Percentiles rank a stretch among this genome's conserved stretches.
Evolutionary conservation across 2,113 vertebrate species (phyloP).

Genomic region (Agelaius tricolor): DNA sequence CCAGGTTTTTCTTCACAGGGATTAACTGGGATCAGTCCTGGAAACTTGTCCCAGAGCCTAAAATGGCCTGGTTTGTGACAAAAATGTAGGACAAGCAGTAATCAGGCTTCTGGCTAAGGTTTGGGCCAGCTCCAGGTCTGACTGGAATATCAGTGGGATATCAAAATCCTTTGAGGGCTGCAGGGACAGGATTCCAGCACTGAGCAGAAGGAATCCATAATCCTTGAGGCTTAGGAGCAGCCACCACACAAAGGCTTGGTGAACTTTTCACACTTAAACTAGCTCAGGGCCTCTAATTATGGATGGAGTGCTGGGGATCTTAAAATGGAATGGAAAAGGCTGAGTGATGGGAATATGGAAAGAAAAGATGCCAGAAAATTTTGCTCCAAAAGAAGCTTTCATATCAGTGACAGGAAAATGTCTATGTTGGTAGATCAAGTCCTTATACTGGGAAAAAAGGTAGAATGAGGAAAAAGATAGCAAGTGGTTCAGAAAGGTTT

Average conservation of each 20-base stretch:
- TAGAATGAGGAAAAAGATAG: not conserved
- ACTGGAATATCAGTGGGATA: not conserved
- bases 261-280: not conserved
- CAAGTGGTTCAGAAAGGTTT: not conserved
- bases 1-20: not conserved
- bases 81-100: constrained; percentile 1
- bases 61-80: not conserved
- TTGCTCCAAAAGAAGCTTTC: not conserved
- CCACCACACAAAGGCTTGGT: not conserved
- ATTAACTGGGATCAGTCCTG: not conserved
- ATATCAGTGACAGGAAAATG: not conserved
- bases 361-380: not conserved
- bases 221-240: not conserved
- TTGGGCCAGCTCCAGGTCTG: not conserved
- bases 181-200: not conserved
- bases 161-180: not conserved
- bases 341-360: not conserved
- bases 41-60: not conserved
- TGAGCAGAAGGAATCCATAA: constrained; percentile 15
- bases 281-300: not conserved
- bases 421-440: not conserved
- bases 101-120: not conserved
- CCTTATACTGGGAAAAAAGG: not conserved
- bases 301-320: not conserved
- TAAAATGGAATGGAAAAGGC: not conserved